Percentiles rank a stretch among this genome's conserved stretches.
phyloP scores from a whole-genome alignment of 2,113 vertebrate genomes.

The Prochilodus magdalenae region DNA sequence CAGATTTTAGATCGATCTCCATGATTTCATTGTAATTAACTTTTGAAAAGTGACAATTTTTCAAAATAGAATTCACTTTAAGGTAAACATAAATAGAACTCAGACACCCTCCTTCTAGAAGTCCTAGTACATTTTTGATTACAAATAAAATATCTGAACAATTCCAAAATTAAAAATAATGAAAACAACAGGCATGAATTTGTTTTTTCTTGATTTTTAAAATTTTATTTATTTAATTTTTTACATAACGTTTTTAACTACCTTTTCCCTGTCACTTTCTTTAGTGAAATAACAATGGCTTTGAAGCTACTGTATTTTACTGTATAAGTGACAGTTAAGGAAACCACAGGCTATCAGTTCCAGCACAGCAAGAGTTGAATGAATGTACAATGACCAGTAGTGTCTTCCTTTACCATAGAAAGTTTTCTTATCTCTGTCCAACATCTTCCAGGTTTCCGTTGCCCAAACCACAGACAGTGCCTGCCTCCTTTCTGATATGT shows the following conservation, averaged over 20 bases:
- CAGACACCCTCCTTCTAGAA: neutral
- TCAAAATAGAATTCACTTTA: too few species aligned
- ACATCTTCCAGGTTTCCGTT: slow-evolving; percentile 31
- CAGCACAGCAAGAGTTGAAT: neutral
- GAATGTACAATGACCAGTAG: neutral
- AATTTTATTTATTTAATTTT: too few species aligned
- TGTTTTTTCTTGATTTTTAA: too few species aligned
- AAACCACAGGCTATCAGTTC: slow-evolving; percentile 56
- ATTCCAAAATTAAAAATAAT: neutral
- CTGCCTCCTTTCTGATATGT: slow-evolving; percentile 42
- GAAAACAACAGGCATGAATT: too few species aligned
- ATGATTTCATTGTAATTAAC: too few species aligned
- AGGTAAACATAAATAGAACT: neutral
- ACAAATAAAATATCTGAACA: neutral
- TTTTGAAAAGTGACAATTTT: too few species aligned
- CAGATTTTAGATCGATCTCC: too few species aligned
- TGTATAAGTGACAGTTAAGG: slow-evolving; percentile 57
- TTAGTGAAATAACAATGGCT: neutral
- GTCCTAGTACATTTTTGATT: neutral
- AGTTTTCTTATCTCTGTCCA: slow-evolving; percentile 26
- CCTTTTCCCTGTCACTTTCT: neutral
- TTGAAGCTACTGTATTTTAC: slow-evolving; percentile 11
- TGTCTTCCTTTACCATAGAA: neutral
- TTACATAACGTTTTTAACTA: too few species aligned
- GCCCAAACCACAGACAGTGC: slow-evolving; percentile 23